Percentiles rank a stretch among this genome's conserved stretches.
phyloP scores from a whole-genome alignment of 2,888 invertebrate genomes.

The Dione juno region DNA sequence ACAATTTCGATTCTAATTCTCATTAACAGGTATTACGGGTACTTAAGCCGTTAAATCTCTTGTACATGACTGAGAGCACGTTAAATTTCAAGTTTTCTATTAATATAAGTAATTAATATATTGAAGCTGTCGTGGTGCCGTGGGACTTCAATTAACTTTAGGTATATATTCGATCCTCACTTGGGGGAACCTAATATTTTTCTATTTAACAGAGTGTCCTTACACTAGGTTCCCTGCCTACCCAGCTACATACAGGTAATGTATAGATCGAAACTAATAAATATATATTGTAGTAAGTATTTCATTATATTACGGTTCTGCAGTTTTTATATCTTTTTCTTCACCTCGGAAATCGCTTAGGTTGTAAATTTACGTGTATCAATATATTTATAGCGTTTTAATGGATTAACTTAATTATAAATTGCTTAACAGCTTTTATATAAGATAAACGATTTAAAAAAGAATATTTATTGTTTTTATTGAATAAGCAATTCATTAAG shows the following conservation, averaged over 20 bases:
- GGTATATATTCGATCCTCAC: neutral
- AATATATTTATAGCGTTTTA: conserved; percentile 14
- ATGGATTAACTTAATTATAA: conserved; percentile 12
- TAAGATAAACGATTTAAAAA: neutral
- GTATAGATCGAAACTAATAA: neutral
- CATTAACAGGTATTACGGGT: conserved; percentile 14
- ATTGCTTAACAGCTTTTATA: conserved; percentile 7
- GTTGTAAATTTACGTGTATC: conserved; percentile 17
- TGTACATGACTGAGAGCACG: conserved; percentile 6
- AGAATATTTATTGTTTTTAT: neutral
- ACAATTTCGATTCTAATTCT: conserved; percentile 15
- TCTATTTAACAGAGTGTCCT: too few species aligned
- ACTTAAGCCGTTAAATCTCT: conserved; percentile 11
- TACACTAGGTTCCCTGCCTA: too few species aligned
- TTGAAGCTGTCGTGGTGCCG: neutral
- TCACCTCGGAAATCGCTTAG: conserved; percentile 16
- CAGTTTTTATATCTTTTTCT: conserved; percentile 19
- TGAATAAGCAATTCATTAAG: neutral
- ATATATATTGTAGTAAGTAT: neutral
- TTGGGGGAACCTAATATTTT: too few species aligned
- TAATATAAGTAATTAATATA: conserved; percentile 5
- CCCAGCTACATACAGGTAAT: too few species aligned
- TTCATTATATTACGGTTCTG: conserved; percentile 4
- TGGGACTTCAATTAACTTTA: neutral
- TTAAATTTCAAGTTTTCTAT: conserved; percentile 6